Evolutionary conservation across 1,140 invertebrate genomes (phyloP).

Genomic region (Acromyrmex heyeri): DNA sequence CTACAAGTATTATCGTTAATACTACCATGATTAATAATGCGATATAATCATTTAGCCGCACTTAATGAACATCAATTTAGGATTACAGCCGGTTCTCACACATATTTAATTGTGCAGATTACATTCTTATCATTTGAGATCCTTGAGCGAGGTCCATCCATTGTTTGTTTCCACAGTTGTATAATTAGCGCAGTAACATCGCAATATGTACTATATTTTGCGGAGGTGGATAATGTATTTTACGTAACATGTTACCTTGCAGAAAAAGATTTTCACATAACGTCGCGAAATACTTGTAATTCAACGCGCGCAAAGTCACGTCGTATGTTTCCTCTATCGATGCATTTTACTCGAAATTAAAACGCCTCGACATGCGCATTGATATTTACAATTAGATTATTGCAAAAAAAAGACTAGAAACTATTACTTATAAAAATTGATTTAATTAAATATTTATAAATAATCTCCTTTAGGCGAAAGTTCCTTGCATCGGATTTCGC

Average conservation of each 20-base stretch:
- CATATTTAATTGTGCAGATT: neutral
- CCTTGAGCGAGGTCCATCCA: slow-evolving; percentile 10
- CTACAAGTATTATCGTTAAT: neutral
- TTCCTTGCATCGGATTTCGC: neutral
- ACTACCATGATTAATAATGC: too few relatives aligned
- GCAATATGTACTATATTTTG: neutral
- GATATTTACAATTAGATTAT: slow-evolving; percentile 1
- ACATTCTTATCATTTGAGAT: slow-evolving; percentile 41
- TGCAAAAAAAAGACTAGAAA: slow-evolving; percentile 47
- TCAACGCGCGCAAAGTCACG: neutral
- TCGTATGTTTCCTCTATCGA: neutral
- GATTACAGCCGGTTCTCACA: slow-evolving; percentile 1
- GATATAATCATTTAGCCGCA: neutral
- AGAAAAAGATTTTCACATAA: slow-evolving; percentile 28
- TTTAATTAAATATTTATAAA: slow-evolving; percentile 15
- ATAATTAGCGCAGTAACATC: neutral
- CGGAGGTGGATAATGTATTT: neutral
- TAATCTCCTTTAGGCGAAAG: slow-evolving; percentile 14
- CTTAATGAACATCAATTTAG: neutral
- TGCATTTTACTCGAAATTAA: neutral
- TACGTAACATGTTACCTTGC: slow-evolving; percentile 19
- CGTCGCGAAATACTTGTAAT: neutral
- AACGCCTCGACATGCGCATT: neutral
- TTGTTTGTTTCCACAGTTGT: neutral
- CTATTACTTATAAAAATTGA: slow-evolving; percentile 30